A percentile compares a stretch with the other conserved stretches of the same genome.
Conservation (phyloP, 2,113 vertebrate species). For the Micronycteris hirsuta region DNA sequence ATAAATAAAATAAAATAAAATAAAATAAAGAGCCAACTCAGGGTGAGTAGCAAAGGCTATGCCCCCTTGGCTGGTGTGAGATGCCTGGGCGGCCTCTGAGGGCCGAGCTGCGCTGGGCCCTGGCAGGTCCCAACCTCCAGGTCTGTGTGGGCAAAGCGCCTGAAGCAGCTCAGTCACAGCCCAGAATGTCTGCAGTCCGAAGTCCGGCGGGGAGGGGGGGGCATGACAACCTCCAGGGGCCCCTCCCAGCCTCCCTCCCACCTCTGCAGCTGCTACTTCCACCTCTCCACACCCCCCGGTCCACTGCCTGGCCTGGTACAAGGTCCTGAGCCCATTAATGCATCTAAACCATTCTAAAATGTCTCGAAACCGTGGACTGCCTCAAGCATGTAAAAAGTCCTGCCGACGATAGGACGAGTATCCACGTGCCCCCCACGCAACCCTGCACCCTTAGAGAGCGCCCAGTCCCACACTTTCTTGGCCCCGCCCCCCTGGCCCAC, state of each 20-base stretch:
- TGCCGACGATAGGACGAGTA: accelerated
- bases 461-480: no score
- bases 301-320: no score
- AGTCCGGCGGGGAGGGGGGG: no score
- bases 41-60: neutral
- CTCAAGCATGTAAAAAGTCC: neutral
- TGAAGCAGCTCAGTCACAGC: neutral
- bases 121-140: neutral
- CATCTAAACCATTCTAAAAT: neutral
- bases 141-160: neutral
- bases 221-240: no score
- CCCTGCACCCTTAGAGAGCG: accelerated
- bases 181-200: accelerated
- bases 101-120: neutral
- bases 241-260: neutral
- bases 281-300: neutral
- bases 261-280: no score
- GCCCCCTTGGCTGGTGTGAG: neutral
- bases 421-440: accelerated
- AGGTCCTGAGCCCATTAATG: neutral
- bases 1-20: no score
- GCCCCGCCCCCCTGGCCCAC: no score
- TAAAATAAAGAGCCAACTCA: no score
- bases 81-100: accelerated
- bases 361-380: neutral